phyloP scores from a whole-genome alignment of 2,888 invertebrate genomes.

The Cosmia trapezina region DNA sequence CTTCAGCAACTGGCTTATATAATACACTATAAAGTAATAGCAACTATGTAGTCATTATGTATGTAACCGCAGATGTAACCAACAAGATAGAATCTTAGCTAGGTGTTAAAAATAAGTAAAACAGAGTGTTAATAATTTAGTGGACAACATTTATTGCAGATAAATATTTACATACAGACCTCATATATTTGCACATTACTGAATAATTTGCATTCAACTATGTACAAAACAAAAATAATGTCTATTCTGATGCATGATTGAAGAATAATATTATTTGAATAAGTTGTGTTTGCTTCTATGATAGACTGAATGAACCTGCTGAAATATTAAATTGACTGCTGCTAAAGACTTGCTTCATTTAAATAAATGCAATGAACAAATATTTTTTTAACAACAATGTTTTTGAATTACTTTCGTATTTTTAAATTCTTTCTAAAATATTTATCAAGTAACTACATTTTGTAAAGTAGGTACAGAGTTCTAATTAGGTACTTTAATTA shows the following conservation, averaged over 20 bases:
- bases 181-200: conserved; percentile 37
- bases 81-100: no score
- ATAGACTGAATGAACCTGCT: conserved; percentile 23
- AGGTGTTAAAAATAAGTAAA: not conserved
- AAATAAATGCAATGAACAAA: not conserved
- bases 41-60: no score
- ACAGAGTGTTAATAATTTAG: conserved; percentile 7
- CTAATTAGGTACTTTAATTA: not conserved
- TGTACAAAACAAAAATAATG: conserved; percentile 24
- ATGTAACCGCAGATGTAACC: no score
- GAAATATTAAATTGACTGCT: conserved; percentile 10
- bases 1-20: no score
- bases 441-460: conserved; percentile 22
- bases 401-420: conserved; percentile 11
- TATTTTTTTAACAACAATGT: not conserved
- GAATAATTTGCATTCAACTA: conserved; percentile 21
- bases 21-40: no score
- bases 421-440: not conserved
- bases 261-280: conserved; percentile 6
- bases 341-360: conserved; percentile 1
- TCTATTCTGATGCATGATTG: not conserved
- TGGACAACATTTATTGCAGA: conserved; percentile 69
- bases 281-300: conserved; percentile 15
- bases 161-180: conserved; percentile 57
- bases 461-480: not conserved